These are phyloP conservation scores for Trachymyrmex septentrionalis DNA, from an alignment of 1,140 invertebrate species.

Conservation along the genomic window DNA sequence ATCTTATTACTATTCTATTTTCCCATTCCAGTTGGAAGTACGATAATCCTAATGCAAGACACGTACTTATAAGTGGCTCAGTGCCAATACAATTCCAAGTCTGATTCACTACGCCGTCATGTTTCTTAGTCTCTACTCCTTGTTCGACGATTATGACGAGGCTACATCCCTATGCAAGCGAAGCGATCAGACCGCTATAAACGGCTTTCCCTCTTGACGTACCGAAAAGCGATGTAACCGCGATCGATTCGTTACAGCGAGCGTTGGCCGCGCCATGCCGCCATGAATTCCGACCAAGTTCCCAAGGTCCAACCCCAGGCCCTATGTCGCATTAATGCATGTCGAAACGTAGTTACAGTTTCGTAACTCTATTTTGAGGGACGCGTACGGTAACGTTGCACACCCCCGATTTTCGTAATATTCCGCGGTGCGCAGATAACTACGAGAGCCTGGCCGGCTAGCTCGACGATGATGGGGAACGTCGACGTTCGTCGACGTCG, in stretches of 20 bases:
- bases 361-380: conserved; percentile 84
- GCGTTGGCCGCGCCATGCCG: conserved; percentile 30
- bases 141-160: conserved; percentile 32
- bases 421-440: conserved; percentile 72
- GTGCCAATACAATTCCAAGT: not conserved
- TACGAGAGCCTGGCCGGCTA: not conserved
- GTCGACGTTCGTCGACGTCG: conserved; percentile 72
- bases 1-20: not conserved
- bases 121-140: conserved; percentile 11
- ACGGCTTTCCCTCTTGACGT: conserved; percentile 42
- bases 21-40: not conserved
- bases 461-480: conserved; percentile 44
- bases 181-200: conserved; percentile 25
- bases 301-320: conserved; percentile 70
- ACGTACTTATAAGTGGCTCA: not conserved
- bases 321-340: conserved; percentile 82
- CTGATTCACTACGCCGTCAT: not conserved
- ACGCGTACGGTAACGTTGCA: conserved; percentile 72
- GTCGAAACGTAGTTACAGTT: conserved; percentile 85
- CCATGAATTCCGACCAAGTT: conserved; percentile 71
- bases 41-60: not conserved
- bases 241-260: conserved; percentile 78
- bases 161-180: not conserved
- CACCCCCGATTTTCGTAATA: conserved; percentile 77
- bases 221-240: conserved; percentile 75